Conservation (phyloP, 2,888 invertebrate genomes). For the Chrysolina americana region DNA sequence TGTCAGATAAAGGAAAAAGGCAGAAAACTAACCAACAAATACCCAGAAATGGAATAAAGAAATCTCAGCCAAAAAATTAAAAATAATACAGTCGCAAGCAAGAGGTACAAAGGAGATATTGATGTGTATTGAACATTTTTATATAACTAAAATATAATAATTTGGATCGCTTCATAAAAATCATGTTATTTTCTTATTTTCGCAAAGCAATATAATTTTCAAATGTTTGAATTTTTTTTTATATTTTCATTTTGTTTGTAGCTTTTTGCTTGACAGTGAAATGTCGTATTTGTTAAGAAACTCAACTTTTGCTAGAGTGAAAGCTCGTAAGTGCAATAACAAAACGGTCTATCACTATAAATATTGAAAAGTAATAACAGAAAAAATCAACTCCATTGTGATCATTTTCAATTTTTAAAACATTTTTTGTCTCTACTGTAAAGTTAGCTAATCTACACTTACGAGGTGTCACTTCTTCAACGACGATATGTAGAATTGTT, state of each 20-base stretch:
- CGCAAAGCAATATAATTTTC: background rate
- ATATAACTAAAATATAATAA: background rate
- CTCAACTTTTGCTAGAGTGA: background rate
- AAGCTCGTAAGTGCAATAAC: background rate
- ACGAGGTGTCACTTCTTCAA: too few relatives aligned
- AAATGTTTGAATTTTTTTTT: background rate
- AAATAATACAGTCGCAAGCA: background rate
- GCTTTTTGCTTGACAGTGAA: background rate
- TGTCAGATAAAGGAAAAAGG: background rate
- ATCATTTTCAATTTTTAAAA: too few relatives aligned
- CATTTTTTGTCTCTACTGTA: too few relatives aligned
- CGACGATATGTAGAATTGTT: too few relatives aligned
- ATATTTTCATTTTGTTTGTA: background rate
- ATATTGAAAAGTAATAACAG: background rate
- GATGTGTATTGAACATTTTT: background rate
- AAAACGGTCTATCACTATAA: background rate
- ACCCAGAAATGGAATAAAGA: background rate
- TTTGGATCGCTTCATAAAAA: too few relatives aligned
- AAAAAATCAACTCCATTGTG: too few relatives aligned
- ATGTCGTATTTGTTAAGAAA: background rate
- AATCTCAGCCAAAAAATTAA: background rate
- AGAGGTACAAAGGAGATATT: background rate
- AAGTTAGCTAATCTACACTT: too few relatives aligned
- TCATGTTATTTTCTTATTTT: background rate
- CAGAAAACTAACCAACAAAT: background rate